These are phyloP conservation scores for Dasysyrphus tricinctus DNA, from an alignment of 2,888 invertebrate species.

Conservation along the genomic window DNA sequence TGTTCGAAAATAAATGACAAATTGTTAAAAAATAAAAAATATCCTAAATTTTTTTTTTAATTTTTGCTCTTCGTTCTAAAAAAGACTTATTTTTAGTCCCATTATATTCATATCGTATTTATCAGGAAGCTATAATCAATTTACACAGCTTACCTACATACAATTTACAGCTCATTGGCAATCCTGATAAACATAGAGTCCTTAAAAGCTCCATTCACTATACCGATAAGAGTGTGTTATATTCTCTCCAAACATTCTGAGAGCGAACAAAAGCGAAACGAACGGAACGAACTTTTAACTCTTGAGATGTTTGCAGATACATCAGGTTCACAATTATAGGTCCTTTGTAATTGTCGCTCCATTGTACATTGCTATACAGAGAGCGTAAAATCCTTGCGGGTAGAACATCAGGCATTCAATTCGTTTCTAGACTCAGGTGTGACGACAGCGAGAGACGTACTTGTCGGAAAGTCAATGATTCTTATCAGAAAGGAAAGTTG, in stretches of 20 bases:
- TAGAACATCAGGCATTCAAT: slow-evolving; percentile 44
- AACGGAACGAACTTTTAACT: slow-evolving; percentile 21
- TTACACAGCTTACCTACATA: too few species aligned
- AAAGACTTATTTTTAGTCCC: too few species aligned
- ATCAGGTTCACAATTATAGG: slow-evolving; percentile 57
- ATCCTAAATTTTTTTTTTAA: too few species aligned
- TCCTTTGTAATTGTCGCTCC: slow-evolving; percentile 56
- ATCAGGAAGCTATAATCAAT: too few species aligned
- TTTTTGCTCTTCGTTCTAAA: too few species aligned
- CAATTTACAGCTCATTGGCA: slow-evolving; percentile 4
- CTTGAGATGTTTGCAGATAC: slow-evolving; percentile 37
- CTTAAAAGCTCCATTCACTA: slow-evolving; percentile 31
- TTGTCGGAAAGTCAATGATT: slow-evolving; percentile 69
- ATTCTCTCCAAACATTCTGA: slow-evolving; percentile 23
- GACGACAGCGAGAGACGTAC: slow-evolving; percentile 49
- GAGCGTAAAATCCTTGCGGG: slow-evolving; percentile 41
- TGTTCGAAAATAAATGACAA: too few species aligned
- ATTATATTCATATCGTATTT: too few species aligned
- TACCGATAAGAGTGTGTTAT: slow-evolving; percentile 11
- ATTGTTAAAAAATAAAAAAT: too few species aligned
- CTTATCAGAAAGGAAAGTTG: slow-evolving; percentile 49
- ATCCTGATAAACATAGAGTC: slow-evolving; percentile 13
- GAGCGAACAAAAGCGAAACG: slow-evolving; percentile 37
- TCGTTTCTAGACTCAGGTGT: slow-evolving; percentile 69
- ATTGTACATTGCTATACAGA: slow-evolving; percentile 54